A percentile compares a stretch with the other conserved stretches of the same genome.
phyloP scores from a whole-genome alignment of 2,888 invertebrate species.

The Sarcophaga subvicina region DNA sequence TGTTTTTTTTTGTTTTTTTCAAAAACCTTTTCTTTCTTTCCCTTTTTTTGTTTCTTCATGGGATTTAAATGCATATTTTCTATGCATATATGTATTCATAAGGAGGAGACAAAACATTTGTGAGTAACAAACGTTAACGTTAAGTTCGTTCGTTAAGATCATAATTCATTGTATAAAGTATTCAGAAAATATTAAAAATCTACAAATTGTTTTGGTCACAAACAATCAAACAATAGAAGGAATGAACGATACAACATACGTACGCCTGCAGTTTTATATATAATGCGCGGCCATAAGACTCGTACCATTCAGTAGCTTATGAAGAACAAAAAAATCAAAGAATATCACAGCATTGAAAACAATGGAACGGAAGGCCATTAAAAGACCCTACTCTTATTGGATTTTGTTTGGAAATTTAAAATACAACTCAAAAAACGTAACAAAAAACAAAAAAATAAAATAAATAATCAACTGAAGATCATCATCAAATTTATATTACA shows the following conservation, averaged over 20 bases:
- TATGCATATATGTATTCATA: neutral
- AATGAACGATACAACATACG: neutral
- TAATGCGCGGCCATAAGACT: too few relatives aligned
- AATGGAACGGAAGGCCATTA: conserved; percentile 58
- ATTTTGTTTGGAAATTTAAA: conserved; percentile 11
- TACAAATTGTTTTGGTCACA: conserved; percentile 69
- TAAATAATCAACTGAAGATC: conserved; percentile 32
- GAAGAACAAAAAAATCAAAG: conserved; percentile 21
- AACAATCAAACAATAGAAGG: conserved; percentile 13
- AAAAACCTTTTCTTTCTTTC: neutral
- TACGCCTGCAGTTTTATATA: too few relatives aligned
- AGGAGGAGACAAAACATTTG: conserved; percentile 56
- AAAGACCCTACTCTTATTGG: conserved; percentile 37
- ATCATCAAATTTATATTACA: conserved; percentile 51
- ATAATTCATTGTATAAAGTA: conserved; percentile 69
- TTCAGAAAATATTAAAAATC: conserved; percentile 66
- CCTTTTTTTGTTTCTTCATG: neutral
- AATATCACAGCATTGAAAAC: conserved; percentile 36
- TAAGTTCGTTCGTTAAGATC: conserved; percentile 43
- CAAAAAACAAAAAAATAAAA: too few relatives aligned
- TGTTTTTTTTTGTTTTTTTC: neutral
- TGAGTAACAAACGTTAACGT: neutral
- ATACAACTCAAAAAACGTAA: conserved; percentile 38
- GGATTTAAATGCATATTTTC: neutral
- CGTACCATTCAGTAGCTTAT: conserved; percentile 1